phyloP scores from a whole-genome alignment of 2,797 vertebrate genomes.

The Acropternis orthonyx region DNA sequence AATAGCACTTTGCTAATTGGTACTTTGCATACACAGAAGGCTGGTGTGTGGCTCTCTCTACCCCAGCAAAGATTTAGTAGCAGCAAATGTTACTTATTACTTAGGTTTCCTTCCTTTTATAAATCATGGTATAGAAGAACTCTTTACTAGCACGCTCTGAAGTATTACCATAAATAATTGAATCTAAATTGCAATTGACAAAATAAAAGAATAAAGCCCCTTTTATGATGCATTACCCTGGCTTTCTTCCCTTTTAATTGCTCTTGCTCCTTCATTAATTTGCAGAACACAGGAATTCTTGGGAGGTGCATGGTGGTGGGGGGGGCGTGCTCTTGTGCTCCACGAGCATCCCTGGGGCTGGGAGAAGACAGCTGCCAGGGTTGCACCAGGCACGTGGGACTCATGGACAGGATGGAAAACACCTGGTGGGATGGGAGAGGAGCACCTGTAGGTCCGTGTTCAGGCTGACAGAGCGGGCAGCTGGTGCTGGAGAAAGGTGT shows the following conservation, averaged over 20 bases:
- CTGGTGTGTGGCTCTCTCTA: background rate
- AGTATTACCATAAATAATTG: conserved; percentile 67
- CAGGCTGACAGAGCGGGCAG: background rate
- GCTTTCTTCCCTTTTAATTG: conserved; percentile 42
- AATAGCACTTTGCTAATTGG: conserved; percentile 54
- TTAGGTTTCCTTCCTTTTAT: conserved; percentile 53
- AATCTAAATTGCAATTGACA: conserved; percentile 53
- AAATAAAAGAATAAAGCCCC: conserved; percentile 47
- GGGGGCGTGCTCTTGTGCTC: background rate
- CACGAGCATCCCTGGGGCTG: background rate
- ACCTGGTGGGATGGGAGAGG: background rate
- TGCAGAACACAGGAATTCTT: background rate
- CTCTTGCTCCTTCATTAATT: conserved; percentile 10
- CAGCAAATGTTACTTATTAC: conserved; percentile 27
- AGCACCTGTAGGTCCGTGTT: accelerated
- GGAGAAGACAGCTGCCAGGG: background rate
- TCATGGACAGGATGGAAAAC: accelerated
- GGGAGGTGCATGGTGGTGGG: background rate
- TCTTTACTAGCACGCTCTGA: conserved; percentile 3
- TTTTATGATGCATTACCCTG: conserved; percentile 48
- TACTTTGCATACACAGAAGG: conserved; percentile 33
- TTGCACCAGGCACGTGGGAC: accelerated
- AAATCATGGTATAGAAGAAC: conserved; percentile 32
- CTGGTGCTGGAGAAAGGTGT: background rate
- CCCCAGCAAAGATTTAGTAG: conserved; percentile 55